phyloP scores from a whole-genome alignment of 2,888 invertebrate species.

The Cerceris ruficornis region DNA sequence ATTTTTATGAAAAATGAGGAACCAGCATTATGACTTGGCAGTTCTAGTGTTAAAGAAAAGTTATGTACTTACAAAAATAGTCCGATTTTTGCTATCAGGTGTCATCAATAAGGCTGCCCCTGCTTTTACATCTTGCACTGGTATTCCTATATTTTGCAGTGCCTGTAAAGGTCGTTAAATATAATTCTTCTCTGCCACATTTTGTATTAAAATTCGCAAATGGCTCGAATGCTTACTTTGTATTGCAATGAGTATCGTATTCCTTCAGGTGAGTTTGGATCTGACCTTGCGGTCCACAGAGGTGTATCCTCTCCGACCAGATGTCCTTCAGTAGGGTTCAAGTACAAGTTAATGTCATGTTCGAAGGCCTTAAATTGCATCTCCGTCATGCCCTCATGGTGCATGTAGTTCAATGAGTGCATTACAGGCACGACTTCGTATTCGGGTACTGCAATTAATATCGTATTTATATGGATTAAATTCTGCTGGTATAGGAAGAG shows the following conservation, averaged over 20 bases:
- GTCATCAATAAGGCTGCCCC: slow-evolving; percentile 62
- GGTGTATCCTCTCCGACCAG: slow-evolving; percentile 69
- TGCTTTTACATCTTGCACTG: slow-evolving; percentile 57
- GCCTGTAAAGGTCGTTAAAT: slow-evolving; percentile 43
- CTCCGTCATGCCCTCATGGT: slow-evolving; percentile 8
- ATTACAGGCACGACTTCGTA: slow-evolving; percentile 71
- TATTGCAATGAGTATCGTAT: slow-evolving; percentile 60
- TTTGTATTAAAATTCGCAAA: too few species aligned
- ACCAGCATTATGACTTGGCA: too few species aligned
- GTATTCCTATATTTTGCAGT: slow-evolving; percentile 26
- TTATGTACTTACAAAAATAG: slow-evolving; percentile 60
- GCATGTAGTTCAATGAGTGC: slow-evolving; percentile 49
- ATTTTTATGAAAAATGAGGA: too few species aligned
- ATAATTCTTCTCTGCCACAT: neutral
- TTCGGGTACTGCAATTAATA: slow-evolving; percentile 66
- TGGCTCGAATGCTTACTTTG: slow-evolving; percentile 46
- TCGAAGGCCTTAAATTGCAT: slow-evolving; percentile 62
- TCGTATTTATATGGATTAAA: neutral
- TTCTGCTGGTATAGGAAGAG: too few species aligned
- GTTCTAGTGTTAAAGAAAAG: too few species aligned
- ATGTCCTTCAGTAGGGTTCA: slow-evolving; percentile 70
- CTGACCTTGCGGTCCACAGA: slow-evolving; percentile 67
- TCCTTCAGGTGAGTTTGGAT: slow-evolving; percentile 55
- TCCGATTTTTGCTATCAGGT: slow-evolving; percentile 35
- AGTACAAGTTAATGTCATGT: slow-evolving; percentile 65